phyloP scores from a whole-genome alignment of 2,797 vertebrate species.

The Sandelia bainsii region DNA sequence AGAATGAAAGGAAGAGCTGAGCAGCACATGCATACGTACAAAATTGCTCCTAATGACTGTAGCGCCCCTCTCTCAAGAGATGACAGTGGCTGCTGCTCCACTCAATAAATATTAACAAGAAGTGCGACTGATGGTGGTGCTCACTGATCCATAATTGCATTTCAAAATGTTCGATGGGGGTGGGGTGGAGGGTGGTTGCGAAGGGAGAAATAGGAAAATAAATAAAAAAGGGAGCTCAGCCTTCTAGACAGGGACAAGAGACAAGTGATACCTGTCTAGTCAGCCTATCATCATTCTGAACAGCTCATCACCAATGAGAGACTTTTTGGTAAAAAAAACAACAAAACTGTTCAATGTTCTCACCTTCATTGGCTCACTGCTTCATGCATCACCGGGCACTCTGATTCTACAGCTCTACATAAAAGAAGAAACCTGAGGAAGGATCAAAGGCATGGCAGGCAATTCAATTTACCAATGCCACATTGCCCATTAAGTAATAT shows the following conservation, averaged over 20 bases:
- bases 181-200: constrained; percentile 39
- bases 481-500: constrained; percentile 40
- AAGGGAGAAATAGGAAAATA: constrained; percentile 47
- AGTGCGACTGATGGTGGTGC: constrained; percentile 84
- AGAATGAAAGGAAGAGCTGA: constrained; percentile 62
- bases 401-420: constrained; percentile 36
- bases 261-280: constrained; percentile 65
- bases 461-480: constrained; percentile 20
- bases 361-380: constrained; percentile 53
- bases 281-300: constrained; percentile 48
- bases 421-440: constrained; percentile 28
- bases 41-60: constrained; percentile 81
- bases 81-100: constrained; percentile 80
- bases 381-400: constrained; percentile 45
- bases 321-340: constrained; percentile 37
- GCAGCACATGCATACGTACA: constrained; percentile 38
- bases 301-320: constrained; percentile 51
- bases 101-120: constrained; percentile 90
- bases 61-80: constrained; percentile 78
- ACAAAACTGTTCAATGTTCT: constrained; percentile 37
- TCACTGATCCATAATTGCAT: constrained; percentile 89
- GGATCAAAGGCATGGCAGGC: constrained; percentile 30
- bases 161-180: constrained; percentile 81
- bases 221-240: constrained; percentile 53
- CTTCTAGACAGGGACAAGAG: constrained; percentile 59